Evolutionary conservation across 2,888 invertebrate genomes (phyloP), one percentile per base, ranked within the genome.

Genomic region (Quadroppia sp.): DNA sequence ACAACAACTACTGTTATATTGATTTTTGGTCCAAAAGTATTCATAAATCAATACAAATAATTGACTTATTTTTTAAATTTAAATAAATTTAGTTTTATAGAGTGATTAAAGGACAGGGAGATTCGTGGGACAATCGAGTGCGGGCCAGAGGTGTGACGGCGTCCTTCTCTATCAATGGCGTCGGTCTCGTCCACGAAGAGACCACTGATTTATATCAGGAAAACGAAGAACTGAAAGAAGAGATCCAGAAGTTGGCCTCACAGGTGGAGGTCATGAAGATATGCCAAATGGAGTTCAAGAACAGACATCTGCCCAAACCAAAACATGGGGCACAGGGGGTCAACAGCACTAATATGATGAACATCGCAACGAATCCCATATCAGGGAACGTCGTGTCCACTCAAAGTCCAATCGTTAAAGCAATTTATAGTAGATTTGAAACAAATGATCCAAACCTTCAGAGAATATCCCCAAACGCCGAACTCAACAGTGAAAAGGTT

Each of bases 231-330:
- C 86, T 93, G 0, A 93, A 93, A 87, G 93, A 94, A 82, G 92
- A 94, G 84, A 89, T 94, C 42, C 93, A 93, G 80, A 93, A 92
- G 82, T 84, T 94, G 77, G 93, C 93, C 0, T 91, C 91, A 30
- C 92, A 93, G 83, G 92, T 94, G 79, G 93, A 94, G 82, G 91
- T 91, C 83, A 92, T 93, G 91, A 92, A 92, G 85, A 92, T 92
- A 82, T 92, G 93, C 25, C 91, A 92, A 81, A 93, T 94, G 93
- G 91, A 92, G 83, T 89, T 91, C 86, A 91, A 93, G 85, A 94
- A 94, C 83, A 86, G 92, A 7, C 93, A 93, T 82, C 84, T 94
- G 78, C 69, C 69, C 15, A 69, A 69, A 69, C 36, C 69, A 69
- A 69, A 69, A 42, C 45, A 69, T 45, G 69, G 69, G 17, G 40